Base-by-base conservation (phyloP, 2,113 vertebrate genomes). In the Platycercus adscitus region DNA sequence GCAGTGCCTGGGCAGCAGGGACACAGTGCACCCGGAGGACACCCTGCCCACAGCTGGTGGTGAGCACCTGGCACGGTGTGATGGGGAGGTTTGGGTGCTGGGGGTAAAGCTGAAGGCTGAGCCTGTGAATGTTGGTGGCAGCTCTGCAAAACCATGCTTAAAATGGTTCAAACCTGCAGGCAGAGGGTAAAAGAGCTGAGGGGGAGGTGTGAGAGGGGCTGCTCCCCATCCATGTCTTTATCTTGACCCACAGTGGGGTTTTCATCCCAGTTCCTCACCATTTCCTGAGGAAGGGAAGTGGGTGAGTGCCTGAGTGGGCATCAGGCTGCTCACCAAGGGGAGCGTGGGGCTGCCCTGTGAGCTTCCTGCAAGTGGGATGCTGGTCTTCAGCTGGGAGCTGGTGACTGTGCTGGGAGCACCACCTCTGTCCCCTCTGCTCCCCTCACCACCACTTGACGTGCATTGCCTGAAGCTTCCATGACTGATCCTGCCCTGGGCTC, bases 401-500 rank as follows among this genome's bases (percentile, higher is more conserved):
- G 6, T 18, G 50, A 28, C 41, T 1, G 1, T 56, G 64, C 39
- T 31, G 64, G 46, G 25, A 31, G 7, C 1, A 0, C 29, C 29
- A 12, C 9, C 1, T 25, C 61, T n/a, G 15, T 66, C 15, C 17
- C 85, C 65, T 61, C n/a, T 13, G 43, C 25, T 41, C 35, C 50
- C n/a, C 10, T 41, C 2, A 0, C 41, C 3, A 3, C 31, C 5
- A 10, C 37, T 63, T 3, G 2, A 9, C 7, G 15, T 15, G 2
- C 11, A 0, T 24, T 37, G 9, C 31, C 31, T 6, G 0, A 11
- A 41, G 29, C 37, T n/a, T 63, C 1, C 0, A 2, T 1, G 4
- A 1, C 58, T 52, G 53, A 76, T 47, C 28, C 65, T 4, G 6
- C 19, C 15, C 31, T 2, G 58, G 43, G 17, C 7, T 17, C 52